Evolutionary conservation across 2,888 invertebrate genomes (phyloP), one percentile per base, ranked within the genome.

Genomic region (Hypena proboscidalis): DNA sequence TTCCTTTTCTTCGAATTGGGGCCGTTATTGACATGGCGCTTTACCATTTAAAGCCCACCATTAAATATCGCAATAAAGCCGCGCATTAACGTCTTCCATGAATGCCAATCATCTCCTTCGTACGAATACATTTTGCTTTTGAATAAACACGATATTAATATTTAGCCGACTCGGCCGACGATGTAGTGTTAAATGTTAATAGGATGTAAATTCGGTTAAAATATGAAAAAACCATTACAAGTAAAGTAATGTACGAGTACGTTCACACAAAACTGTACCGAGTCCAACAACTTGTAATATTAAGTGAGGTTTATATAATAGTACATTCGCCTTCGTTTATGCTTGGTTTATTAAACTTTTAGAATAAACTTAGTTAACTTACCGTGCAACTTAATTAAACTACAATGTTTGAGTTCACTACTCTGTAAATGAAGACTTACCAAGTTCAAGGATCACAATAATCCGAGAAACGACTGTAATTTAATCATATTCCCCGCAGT

Each of bases 81-180:
- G 25, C 15, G 22, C 7, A 32, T 27, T 32, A 43, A 43, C 37
- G 17, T 33, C 27, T 37, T 43, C 43, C 32, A 43, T 43, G 43
- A 43, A 43, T 43, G 33, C 15, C 32, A 43, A 43, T 10, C 43
- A 37, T 32, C 37, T 31, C 30, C 30, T 36, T 36, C 35, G 30
- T 14, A 9, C 22, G 17, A 31, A 20, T 20, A 31, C 42, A 35
- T 34, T 41, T 30, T 34, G 15, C 34, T 33, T 34, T 34, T 22
- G 17, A 41, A 41, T 41, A 41, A 41, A 41, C 34, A 27, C 23
- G 22, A 15, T 17, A 22, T 34, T 34, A 23, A 41, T 23, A 34
- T 29, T 13, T 14, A 33, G 8, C 15, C 39, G 17, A 41, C n/a
- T n/a, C n/a, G n/a, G n/a, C n/a, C n/a, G n/a, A n/a, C n/a, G n/a